Evolutionary conservation across 2,113 vertebrate species (phyloP), one percentile per base, ranked within the genome.

Genomic region (Falco punctatus): DNA sequence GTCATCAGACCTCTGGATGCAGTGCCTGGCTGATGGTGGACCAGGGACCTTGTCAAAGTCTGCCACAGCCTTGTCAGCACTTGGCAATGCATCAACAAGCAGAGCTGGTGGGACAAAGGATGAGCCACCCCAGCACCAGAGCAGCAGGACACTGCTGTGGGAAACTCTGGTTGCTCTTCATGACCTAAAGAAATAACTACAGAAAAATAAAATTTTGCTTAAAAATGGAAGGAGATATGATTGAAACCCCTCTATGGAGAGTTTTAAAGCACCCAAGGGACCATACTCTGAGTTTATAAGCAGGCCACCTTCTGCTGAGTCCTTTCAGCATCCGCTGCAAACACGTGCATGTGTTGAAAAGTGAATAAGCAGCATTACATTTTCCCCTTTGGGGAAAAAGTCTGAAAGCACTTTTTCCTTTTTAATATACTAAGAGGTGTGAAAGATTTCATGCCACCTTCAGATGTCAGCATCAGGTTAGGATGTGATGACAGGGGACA

Each of bases 401-500:
- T 78, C 70, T 70, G 61, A 69, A 91, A 88, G 44, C 10, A 26
- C 27, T 66, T 91, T 90, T 86, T 51, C 57, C n/a, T 86, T 51
- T 94, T 94, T 82, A 90, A 86, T 94, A 81, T 64, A 91, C 52
- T 72, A 70, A 84, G 54, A 92, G 61, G 65, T 93, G 73, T 92
- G 82, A 93, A 94, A 95, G 90, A 88, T 93, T 92, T 94, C n/a
- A 20, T 52, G 70, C 66, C 82, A 78, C 93, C 85, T 97, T 97
- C 95, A 92, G 95, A 92, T 95, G 80, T 86, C 96, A 96, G 84
- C 1, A 0, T 92, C 79, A 81, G 89, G 95, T 97, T 92, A 97
- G 96, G 96, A 92, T 87, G 91, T 96, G 96, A 97, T 97, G 96
- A 97, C 95, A 97, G 94, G 75, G 73, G 86, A 90, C 90, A 77